These are phyloP conservation scores for Drosophila ohnishii DNA, from an alignment of 1,140 invertebrate species.

Conservation along the genomic window DNA sequence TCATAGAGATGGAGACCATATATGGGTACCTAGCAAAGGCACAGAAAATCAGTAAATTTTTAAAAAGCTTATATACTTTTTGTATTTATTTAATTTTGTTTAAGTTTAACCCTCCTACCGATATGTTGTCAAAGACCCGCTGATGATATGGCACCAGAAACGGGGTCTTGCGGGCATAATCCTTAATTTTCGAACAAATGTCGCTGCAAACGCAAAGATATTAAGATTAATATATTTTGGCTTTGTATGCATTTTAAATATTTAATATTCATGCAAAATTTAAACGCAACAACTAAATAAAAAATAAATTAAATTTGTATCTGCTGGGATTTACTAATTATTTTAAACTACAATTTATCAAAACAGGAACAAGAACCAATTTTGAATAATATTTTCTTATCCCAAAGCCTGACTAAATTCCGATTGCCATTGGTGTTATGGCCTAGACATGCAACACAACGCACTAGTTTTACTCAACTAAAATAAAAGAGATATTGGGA, in stretches of 20 bases:
- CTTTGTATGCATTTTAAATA: neutral
- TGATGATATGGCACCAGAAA: slow-evolving; percentile 90
- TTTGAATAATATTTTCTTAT: neutral
- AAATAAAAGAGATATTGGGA: slow-evolving; percentile 4
- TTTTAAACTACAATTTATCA: neutral
- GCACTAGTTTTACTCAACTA: slow-evolving; percentile 1
- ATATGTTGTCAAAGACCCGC: slow-evolving; percentile 87
- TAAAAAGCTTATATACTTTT: neutral
- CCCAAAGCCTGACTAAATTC: neutral
- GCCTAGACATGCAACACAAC: slow-evolving; percentile 8
- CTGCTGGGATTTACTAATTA: neutral
- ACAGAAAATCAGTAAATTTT: neutral
- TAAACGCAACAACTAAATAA: neutral
- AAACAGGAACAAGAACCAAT: neutral
- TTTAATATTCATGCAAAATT: slow-evolving; percentile 14
- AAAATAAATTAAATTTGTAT: neutral
- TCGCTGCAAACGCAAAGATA: slow-evolving; percentile 82
- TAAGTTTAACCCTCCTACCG: slow-evolving; percentile 82
- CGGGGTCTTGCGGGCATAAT: slow-evolving; percentile 87
- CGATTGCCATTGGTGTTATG: neutral
- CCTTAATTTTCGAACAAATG: slow-evolving; percentile 87
- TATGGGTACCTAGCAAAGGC: slow-evolving; percentile 87
- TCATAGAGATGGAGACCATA: slow-evolving; percentile 94
- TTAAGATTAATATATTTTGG: neutral
- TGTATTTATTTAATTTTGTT: neutral